phyloP scores from a whole-genome alignment of 30 jellyfish, hydroid and myxozoan species.

The Hydra vulgaris region DNA sequence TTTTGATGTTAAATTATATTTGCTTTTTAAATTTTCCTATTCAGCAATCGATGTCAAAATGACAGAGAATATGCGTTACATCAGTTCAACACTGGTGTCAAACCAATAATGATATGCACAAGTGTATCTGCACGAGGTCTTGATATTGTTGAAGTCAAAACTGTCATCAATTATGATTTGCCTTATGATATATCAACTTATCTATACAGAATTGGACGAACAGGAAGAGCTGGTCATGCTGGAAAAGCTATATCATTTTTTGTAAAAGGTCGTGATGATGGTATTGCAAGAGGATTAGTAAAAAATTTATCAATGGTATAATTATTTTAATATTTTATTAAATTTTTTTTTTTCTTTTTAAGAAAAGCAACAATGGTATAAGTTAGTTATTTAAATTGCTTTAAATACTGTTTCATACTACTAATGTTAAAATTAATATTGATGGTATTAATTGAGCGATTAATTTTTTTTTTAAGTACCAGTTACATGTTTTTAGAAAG shows the following conservation, averaged over 20 bases:
- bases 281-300: conserved; percentile 55
- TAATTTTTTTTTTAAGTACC: too few species aligned
- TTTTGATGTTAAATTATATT: too few species aligned
- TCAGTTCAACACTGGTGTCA: conserved; percentile 55
- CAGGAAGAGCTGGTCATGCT: conserved; percentile 79
- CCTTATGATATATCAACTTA: conserved; percentile 73
- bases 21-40: too few species aligned
- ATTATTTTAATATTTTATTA: too few species aligned
- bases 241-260: conserved; percentile 80
- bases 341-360: too few species aligned
- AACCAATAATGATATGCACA: conserved; percentile 69
- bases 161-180: conserved; percentile 64
- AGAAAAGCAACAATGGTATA: too few species aligned
- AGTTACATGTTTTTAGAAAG: too few species aligned
- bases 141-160: conserved; percentile 71
- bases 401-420: too few species aligned
- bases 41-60: conserved; percentile 74
- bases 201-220: conserved; percentile 86
- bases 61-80: conserved; percentile 81
- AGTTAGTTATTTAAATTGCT: too few species aligned
- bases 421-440: too few species aligned
- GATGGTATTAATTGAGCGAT: too few species aligned
- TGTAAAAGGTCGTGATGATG: conserved; percentile 49
- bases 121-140: conserved; percentile 97
- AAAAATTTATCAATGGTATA: conserved; percentile 60